Evolutionary conservation across 2,113 vertebrate species (phyloP), one percentile per base, ranked within the genome.

Genomic region (Albula goreensis): DNA sequence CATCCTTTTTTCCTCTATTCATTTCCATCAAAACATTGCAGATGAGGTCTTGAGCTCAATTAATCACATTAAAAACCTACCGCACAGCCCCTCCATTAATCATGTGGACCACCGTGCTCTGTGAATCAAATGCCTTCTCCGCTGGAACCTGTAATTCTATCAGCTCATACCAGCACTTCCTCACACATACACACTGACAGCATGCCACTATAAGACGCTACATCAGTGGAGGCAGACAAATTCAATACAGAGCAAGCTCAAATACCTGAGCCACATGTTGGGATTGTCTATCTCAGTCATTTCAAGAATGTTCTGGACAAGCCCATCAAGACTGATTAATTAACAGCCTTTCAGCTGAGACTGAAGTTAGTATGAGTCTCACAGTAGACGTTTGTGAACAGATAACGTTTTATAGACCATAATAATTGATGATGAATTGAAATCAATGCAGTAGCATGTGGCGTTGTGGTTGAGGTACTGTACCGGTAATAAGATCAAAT

Each of bases 61-160:
- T 93, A 94, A 93, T 94, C 91, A 92, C 90, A 87, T 85, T 83
- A 85, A 86, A 91, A 89, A 89, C 89, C 88, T 90, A 87, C 89
- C 79, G 81, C 87, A 87, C 85, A 84, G 53, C 80, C 87, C 84
- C 81, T 79, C 74, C 84, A 93, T 93, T 93, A 93, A 94, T 95
- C 92, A 95, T 86, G 84, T 86, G 87, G 85, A 86, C 89, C 90
- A 90, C 86, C 88, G 85, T 53, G 88, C 89, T 80, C 50, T 49
- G 50, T 22, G 17, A 81, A n/a, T 89, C 85, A 87, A 83, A 91
- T 89, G 70, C 79, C 79, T 79, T 81, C 90, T 86, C 87, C 89
- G 90, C 86, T 86, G 83, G 85, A 87, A 84, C 88, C 88, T 87
- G 86, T 88, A 91, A 88, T 86, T 85, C 88, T 91, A 91, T 89